Evolutionary conservation across 2,888 invertebrate species (phyloP).

Genomic region (Corythucha ciliata): DNA sequence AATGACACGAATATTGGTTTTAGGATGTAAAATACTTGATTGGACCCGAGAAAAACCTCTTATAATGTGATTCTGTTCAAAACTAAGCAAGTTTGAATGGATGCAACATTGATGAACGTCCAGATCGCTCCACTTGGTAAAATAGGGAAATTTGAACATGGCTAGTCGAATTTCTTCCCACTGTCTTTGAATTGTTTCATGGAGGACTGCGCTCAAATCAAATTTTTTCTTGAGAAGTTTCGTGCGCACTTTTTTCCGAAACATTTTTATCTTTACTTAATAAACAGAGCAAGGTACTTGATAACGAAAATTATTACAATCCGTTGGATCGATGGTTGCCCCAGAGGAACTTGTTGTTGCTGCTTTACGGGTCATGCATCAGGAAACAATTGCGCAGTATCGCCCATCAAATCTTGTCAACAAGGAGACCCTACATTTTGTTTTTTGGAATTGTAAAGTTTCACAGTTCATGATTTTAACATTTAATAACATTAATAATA

Average conservation of each 20-base stretch:
- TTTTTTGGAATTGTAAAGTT: no score
- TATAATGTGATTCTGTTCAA: slow-evolving; percentile 24
- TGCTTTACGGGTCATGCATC: no score
- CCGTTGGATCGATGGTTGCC: no score
- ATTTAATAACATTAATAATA: no score
- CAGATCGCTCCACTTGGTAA: slow-evolving; percentile 26
- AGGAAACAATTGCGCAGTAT: no score
- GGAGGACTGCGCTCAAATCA: slow-evolving; percentile 24
- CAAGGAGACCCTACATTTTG: no score
- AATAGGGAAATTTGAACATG: slow-evolving; percentile 29
- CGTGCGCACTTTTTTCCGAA: slow-evolving; percentile 23
- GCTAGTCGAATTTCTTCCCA: slow-evolving; percentile 25
- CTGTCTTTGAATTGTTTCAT: slow-evolving; percentile 28
- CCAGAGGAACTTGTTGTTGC: no score
- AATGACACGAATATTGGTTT: no score
- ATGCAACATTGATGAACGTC: slow-evolving; percentile 26
- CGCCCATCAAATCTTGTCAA: no score
- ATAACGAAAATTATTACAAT: no score
- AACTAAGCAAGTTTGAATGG: slow-evolving; percentile 25
- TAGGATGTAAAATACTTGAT: neutral
- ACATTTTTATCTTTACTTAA: slow-evolving; percentile 22
- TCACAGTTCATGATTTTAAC: no score
- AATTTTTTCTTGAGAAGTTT: slow-evolving; percentile 26
- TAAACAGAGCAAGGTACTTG: no score
- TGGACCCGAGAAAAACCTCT: slow-evolving; percentile 13